Evolutionary conservation across 53 echinoderm and acorn worm genomes (phyloP).

Genomic region (Apostichopus leukothele): DNA sequence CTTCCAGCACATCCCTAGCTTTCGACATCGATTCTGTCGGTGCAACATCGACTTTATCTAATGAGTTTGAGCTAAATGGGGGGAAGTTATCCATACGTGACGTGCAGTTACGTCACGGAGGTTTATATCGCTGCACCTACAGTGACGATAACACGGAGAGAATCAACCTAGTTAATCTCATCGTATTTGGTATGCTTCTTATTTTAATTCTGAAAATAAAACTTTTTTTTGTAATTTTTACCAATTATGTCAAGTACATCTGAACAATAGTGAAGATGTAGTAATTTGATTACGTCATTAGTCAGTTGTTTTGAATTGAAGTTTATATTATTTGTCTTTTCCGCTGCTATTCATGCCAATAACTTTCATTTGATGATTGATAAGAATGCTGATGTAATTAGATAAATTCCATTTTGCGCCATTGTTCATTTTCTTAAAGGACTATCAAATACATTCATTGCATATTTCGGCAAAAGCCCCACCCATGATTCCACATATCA

Average conservation of each 20-base stretch:
- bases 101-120: not conserved
- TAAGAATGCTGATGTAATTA: not conserved
- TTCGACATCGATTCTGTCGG: not conserved
- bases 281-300: not conserved
- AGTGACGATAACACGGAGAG: not conserved
- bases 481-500: too few relatives aligned
- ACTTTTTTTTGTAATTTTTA: not conserved
- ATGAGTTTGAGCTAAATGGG: not conserved
- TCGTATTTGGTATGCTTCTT: not conserved
- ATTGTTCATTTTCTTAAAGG: too few relatives aligned
- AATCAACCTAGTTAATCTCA: not conserved
- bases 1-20: not conserved
- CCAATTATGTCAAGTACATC: not conserved
- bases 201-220: not conserved
- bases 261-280: not conserved
- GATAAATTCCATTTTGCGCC: too few relatives aligned
- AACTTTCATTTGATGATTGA: not conserved
- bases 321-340: not conserved
- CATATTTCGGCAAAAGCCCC: too few relatives aligned
- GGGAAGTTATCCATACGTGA: not conserved
- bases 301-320: too few relatives aligned
- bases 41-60: not conserved
- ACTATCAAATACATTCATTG: too few relatives aligned
- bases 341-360: not conserved
- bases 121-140: not conserved